A percentile compares a stretch with the other conserved stretches of the same genome.
These are phyloP conservation scores for Gallirallus australis DNA, from an alignment of 2,797 vertebrate species.

Conservation along the genomic window DNA sequence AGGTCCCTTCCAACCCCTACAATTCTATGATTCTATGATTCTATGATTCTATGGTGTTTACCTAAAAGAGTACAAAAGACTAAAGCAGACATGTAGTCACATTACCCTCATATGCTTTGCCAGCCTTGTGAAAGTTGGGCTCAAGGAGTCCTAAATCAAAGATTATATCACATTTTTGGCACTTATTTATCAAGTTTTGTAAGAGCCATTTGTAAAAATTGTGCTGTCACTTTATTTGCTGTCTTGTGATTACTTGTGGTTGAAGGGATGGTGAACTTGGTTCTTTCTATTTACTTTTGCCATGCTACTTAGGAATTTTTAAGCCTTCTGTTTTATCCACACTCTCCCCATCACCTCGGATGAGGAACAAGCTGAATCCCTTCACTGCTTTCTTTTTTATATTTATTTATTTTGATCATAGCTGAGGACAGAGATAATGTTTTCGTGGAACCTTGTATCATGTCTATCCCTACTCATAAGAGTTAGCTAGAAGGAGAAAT, in stretches of 20 bases:
- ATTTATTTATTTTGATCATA: neutral
- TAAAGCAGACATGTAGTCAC: neutral
- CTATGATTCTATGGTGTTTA: neutral
- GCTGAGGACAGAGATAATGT: neutral
- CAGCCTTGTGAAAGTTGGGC: neutral
- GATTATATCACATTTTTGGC: neutral
- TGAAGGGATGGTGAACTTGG: neutral
- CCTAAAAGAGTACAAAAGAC: neutral
- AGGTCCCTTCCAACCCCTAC: too few relatives aligned
- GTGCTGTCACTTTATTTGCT: neutral
- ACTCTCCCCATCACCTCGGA: neutral
- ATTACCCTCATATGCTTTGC: neutral
- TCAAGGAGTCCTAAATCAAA: neutral
- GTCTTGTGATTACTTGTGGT: neutral
- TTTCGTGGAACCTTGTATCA: neutral
- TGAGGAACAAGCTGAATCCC: neutral
- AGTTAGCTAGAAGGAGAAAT: neutral
- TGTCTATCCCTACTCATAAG: neutral
- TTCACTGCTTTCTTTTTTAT: neutral
- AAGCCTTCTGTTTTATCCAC: neutral
- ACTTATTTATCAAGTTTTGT: neutral
- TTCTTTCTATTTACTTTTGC: neutral
- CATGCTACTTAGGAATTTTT: neutral
- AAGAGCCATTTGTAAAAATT: neutral
- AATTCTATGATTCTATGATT: too few relatives aligned